phyloP scores from a whole-genome alignment of 35 echinoderm and acorn worm species.

The Diadema setosum region DNA sequence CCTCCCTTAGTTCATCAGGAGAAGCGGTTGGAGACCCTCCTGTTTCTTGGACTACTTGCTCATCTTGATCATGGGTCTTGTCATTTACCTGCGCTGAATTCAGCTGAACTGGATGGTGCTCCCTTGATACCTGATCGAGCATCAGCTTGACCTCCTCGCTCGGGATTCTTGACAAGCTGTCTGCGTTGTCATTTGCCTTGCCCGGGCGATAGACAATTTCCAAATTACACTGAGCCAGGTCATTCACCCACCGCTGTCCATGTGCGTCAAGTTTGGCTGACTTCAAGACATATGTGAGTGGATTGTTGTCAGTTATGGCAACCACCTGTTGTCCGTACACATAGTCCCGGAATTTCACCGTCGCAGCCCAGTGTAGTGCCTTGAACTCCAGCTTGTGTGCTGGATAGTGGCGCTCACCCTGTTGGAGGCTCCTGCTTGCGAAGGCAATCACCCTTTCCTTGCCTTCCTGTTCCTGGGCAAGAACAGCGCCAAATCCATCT shows the following conservation, averaged over 20 bases:
- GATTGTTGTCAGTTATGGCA: slow-evolving; percentile 40
- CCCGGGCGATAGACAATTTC: slow-evolving; percentile 37
- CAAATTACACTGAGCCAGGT: slow-evolving; percentile 29
- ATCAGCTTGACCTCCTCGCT: too few species aligned
- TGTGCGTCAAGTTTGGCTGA: slow-evolving; percentile 45
- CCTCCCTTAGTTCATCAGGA: neutral
- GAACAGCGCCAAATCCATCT: slow-evolving; percentile 21
- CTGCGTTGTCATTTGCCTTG: slow-evolving; percentile 34
- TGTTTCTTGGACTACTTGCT: too few species aligned
- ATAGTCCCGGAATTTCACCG: slow-evolving; percentile 44
- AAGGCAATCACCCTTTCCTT: neutral
- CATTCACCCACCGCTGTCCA: slow-evolving; percentile 43
- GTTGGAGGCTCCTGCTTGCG: neutral
- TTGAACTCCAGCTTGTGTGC: slow-evolving; percentile 45
- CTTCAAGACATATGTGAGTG: slow-evolving; percentile 34
- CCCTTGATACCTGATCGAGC: too few species aligned
- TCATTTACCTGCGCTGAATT: too few species aligned
- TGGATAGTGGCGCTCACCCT: neutral
- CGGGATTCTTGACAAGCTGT: slow-evolving; percentile 28
- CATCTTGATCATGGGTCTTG: too few species aligned
- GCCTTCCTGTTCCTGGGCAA: neutral
- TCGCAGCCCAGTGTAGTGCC: slow-evolving; percentile 31
- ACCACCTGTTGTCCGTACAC: slow-evolving; percentile 36
- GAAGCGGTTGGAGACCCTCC: neutral
- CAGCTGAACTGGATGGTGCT: neutral